Evolutionary conservation across 2,797 vertebrate genomes (phyloP).

Genomic region (Melanotaenia nigrans): DNA sequence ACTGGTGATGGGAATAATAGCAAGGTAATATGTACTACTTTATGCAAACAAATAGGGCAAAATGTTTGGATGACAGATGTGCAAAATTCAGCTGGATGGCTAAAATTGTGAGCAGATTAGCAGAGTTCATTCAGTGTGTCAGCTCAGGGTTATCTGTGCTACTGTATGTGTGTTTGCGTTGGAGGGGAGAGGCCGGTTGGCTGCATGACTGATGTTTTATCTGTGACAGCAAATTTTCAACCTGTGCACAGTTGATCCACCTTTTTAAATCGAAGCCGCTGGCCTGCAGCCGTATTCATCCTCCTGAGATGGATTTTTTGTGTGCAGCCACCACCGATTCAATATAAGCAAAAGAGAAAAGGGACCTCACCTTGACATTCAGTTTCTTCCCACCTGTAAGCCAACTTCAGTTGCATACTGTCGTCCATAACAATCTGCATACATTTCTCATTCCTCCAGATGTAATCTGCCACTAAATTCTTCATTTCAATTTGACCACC

Average conservation of each 20-base stretch:
- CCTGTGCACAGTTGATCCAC: constrained; percentile 23
- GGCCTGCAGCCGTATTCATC: constrained; percentile 17
- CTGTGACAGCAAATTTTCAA: constrained; percentile 26
- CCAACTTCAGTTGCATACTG: background rate
- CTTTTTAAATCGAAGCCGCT: constrained; percentile 24
- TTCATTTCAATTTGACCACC: constrained; percentile 56
- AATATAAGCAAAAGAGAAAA: constrained; percentile 11
- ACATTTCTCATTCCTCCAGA: constrained; percentile 23
- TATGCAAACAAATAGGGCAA: constrained; percentile 38
- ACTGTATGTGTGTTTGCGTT: constrained; percentile 20
- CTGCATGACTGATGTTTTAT: constrained; percentile 51
- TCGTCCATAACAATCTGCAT: constrained; percentile 3
- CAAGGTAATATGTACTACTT: background rate
- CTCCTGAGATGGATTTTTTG: constrained; percentile 6
- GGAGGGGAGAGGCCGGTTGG: background rate
- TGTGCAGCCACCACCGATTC: background rate
- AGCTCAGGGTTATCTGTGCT: constrained; percentile 29
- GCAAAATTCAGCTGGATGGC: constrained; percentile 62
- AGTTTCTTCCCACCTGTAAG: constrained; percentile 6
- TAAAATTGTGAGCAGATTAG: constrained; percentile 76
- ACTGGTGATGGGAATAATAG: constrained; percentile 2
- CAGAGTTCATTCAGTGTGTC: constrained; percentile 55
- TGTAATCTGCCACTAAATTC: constrained; percentile 29
- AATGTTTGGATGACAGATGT: constrained; percentile 68
- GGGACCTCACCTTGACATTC: constrained; percentile 6